Evolutionary conservation across 1,140 invertebrate genomes (phyloP).

Genomic region (Drosophila micromelanica): DNA sequence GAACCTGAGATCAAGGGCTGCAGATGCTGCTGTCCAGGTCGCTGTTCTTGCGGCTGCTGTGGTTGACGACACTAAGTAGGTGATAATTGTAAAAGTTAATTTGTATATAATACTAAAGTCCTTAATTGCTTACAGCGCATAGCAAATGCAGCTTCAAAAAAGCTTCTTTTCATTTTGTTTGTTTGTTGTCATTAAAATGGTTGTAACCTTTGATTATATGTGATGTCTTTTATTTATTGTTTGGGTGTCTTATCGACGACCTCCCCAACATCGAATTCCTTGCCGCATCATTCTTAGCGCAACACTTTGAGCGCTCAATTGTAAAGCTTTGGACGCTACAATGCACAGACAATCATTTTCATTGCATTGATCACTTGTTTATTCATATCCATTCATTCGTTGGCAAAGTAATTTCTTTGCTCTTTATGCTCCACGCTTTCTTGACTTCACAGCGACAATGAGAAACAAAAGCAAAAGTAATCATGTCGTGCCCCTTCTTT

Average conservation of each 20-base stretch:
- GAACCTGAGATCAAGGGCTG: background rate
- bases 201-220: conserved; percentile 38
- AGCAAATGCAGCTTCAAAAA: background rate
- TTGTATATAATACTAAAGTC: background rate
- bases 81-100: background rate
- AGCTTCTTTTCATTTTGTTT: conserved; percentile 20
- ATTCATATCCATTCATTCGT: conserved; percentile 80
- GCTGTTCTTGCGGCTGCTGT: background rate
- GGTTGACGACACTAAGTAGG: background rate
- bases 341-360: conserved; percentile 78
- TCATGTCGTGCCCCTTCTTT: conserved; percentile 55
- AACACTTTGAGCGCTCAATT: conserved; percentile 75
- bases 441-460: conserved; percentile 58
- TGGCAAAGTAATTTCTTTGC: conserved; percentile 82
- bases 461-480: conserved; percentile 77
- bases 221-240: conserved; percentile 13
- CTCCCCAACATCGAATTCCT: conserved; percentile 7
- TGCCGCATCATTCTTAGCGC: conserved; percentile 2
- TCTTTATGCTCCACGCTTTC: conserved; percentile 61
- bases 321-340: conserved; percentile 65
- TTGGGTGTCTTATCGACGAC: background rate
- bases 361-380: conserved; percentile 82
- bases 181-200: conserved; percentile 62
- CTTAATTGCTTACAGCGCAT: conserved; percentile 2
- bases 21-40: background rate